phyloP scores from a whole-genome alignment of 2,888 invertebrate species.

The Tenthredo distinguenda region DNA sequence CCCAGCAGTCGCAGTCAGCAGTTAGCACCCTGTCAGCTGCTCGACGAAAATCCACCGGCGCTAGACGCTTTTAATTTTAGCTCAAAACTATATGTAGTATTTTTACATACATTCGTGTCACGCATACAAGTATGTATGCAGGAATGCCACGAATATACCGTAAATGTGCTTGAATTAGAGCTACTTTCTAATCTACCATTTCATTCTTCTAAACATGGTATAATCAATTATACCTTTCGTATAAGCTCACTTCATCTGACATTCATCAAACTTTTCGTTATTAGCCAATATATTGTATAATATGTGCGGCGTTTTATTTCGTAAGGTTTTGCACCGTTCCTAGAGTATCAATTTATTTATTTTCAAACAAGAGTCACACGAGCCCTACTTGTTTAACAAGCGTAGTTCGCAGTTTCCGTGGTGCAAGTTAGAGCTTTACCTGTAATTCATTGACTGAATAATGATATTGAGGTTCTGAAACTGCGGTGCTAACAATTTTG shows the following conservation, averaged over 20 bases:
- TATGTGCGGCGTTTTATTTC: not conserved
- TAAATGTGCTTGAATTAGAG: not conserved
- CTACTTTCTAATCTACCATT: not conserved
- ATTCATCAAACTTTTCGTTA: not conserved
- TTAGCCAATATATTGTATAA: not conserved
- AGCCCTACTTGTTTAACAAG: not conserved
- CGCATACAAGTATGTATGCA: not conserved
- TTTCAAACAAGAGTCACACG: not conserved
- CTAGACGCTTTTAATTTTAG: constrained; percentile 45
- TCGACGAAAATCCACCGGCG: not conserved
- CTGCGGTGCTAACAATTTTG: not conserved
- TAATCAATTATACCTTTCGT: not conserved
- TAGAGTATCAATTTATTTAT: not conserved
- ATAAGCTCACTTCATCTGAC: not conserved
- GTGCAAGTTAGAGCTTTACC: not conserved
- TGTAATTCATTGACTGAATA: not conserved
- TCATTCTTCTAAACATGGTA: not conserved
- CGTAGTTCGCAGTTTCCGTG: not conserved
- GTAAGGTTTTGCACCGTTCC: not conserved
- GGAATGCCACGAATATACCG: not conserved
- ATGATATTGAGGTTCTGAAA: not conserved
- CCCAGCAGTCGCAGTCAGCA: constrained; percentile 14
- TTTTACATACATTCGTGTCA: not conserved
- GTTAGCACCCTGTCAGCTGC: constrained; percentile 21
- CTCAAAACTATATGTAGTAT: constrained; percentile 13